These are phyloP conservation scores for Paedocypris micromegethes DNA, from an alignment of 2,797 vertebrate genomes.

Conservation along the genomic window DNA sequence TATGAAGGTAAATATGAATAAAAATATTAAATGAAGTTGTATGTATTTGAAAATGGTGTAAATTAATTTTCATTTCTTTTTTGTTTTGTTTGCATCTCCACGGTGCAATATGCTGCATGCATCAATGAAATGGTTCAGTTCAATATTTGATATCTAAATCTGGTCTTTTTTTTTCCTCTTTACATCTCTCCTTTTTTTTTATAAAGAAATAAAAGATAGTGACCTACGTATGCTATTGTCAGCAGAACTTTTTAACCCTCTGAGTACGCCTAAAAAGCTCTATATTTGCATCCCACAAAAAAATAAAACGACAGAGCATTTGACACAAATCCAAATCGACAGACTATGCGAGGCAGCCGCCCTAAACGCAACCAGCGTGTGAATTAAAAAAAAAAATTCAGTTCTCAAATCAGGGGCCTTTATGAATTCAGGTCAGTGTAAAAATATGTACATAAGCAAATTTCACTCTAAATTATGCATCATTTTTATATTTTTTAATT, in stretches of 20 bases:
- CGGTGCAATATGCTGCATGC: conserved; percentile 95
- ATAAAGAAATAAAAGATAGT: conserved; percentile 51
- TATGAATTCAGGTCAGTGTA: conserved; percentile 79
- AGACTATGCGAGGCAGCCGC: conserved; percentile 42
- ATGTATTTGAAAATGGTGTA: conserved; percentile 93
- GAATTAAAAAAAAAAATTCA: conserved; percentile 50
- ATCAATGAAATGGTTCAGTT: conserved; percentile 91
- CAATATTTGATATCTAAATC: conserved; percentile 86
- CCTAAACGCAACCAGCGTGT: conserved; percentile 9
- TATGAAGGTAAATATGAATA: conserved; percentile 80
- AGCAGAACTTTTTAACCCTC: conserved; percentile 94
- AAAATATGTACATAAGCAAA: conserved; percentile 72
- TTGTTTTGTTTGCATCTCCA: conserved; percentile 65
- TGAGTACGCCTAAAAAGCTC: conserved; percentile 96
- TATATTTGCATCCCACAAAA: conserved; percentile 73
- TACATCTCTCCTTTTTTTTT: conserved; percentile 44
- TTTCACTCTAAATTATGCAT: conserved; percentile 84
- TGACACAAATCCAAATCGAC: conserved; percentile 42
- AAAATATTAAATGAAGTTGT: conserved; percentile 81
- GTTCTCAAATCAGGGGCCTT: conserved; percentile 73
- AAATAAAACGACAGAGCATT: conserved; percentile 38
- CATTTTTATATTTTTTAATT: conserved; percentile 81
- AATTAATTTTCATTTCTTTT: conserved; percentile 67
- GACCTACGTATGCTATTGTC: conserved; percentile 78
- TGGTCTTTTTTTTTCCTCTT: conserved; percentile 75